These are phyloP conservation scores for Acholoe squamosa DNA, from an alignment of 2,888 invertebrate species.

Conservation along the genomic window DNA sequence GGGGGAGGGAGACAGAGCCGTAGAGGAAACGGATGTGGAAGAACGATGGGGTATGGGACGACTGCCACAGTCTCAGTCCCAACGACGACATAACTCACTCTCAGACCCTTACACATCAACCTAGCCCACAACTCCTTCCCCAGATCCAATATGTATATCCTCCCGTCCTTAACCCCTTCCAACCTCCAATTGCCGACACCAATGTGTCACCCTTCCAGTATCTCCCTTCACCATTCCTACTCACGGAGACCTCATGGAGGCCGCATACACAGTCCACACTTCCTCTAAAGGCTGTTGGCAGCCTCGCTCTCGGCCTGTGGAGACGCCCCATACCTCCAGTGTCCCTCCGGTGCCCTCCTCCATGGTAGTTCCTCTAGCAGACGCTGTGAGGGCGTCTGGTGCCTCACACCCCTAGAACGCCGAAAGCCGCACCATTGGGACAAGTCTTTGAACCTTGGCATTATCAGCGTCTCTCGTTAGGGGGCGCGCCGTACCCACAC, in stretches of 20 bases:
- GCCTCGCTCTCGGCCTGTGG: not conserved
- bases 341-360: not conserved
- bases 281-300: too few species aligned
- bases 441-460: conserved; percentile 38
- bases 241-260: too few species aligned
- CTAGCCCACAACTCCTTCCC: not conserved
- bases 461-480: conserved; percentile 45
- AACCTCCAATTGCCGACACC: not conserved
- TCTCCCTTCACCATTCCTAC: too few species aligned
- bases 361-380: too few species aligned
- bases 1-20: not conserved
- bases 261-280: too few species aligned
- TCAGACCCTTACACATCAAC: not conserved
- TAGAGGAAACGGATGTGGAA: not conserved
- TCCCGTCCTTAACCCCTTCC: not conserved
- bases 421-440: not conserved
- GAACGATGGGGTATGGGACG: not conserved
- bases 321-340: not conserved
- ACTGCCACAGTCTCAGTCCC: not conserved
- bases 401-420: not conserved
- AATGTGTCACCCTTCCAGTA: too few species aligned
- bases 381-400: too few species aligned
- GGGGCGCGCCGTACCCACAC: not conserved
- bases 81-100: conserved; percentile 19
- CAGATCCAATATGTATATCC: not conserved